Evolutionary conservation across 1,140 invertebrate genomes (phyloP), one percentile per base, ranked within the genome.

Genomic region (Bombus huntii): DNA sequence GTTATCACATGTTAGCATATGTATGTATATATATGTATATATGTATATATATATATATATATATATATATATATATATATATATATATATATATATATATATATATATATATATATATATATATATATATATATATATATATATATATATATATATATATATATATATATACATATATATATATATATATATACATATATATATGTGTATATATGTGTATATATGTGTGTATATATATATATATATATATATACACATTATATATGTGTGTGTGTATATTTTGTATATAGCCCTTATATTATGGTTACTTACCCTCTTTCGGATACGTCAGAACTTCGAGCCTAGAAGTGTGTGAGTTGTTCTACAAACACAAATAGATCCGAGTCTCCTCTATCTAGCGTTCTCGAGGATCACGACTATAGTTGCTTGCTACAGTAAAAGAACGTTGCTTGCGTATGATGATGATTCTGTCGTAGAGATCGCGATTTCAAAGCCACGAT

Each of bases 351-450:
- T 83, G 75, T 84, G 68, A 90, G 71, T 89, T 85, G 65, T 76
- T 25, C 85, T 37, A 59, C 37, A 77, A 3, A 70, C 5, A 39
- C 44, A 92, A 74, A 90, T 86, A 92, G 89, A 83, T 34, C 25
- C 31, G 83, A 87, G 47, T 88, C 80, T 86, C 37, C 59, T 90
- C 44, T 86, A 39, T 79, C 57, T 86, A 91, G 81, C 65, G 87
- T 89, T 83, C 80, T 84, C 78, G 53, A 91, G 90, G 77, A 88
- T 89, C 79, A 84, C 72, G 74, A 88, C 79, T 88, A 92, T 92
- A 93, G 92, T 93, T 93, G 92, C 92, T 93, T 93, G 92, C 92
- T 93, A 90, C 87, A 93, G 92, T 93, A 93, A 93, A 92, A 88
- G 80, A 91, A 85, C 80, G 37, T 87, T 85, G 74, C 75, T 87